Evolutionary conservation across 2,888 invertebrate genomes (phyloP).

Genomic region (Idaea biselata): DNA sequence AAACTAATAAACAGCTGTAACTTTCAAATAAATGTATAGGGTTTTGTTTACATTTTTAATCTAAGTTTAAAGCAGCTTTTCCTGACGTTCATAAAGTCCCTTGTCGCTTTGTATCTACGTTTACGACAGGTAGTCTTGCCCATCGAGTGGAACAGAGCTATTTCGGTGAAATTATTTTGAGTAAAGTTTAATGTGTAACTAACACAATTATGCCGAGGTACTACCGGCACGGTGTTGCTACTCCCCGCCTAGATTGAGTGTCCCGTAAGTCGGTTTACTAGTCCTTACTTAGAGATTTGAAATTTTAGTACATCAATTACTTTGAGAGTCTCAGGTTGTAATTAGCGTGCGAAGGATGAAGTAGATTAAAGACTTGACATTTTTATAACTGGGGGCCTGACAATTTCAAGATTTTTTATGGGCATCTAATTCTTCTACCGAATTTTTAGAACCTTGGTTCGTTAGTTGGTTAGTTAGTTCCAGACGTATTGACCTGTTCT

Average conservation of each 20-base stretch:
- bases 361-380: no score
- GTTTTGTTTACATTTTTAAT: no score
- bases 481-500: no score
- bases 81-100: not conserved
- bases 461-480: no score
- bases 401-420: not conserved
- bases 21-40: no score
- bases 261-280: conserved; percentile 2
- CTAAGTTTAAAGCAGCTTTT: no score
- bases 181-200: conserved; percentile 24
- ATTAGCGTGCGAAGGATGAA: no score
- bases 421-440: not conserved
- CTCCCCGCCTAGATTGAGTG: conserved; percentile 6
- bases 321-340: no score
- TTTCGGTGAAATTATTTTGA: conserved; percentile 12
- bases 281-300: not conserved
- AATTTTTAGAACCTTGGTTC: no score
- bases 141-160: conserved; percentile 23
- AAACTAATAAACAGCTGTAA: no score
- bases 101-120: not conserved
- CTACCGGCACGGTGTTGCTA: conserved; percentile 15
- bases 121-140: conserved; percentile 11
- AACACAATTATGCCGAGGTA: conserved; percentile 26
- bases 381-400: no score
- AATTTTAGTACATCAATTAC: not conserved